Evolutionary conservation across 2,113 vertebrate genomes (phyloP).

Genomic region (Paradisaea rubra): DNA sequence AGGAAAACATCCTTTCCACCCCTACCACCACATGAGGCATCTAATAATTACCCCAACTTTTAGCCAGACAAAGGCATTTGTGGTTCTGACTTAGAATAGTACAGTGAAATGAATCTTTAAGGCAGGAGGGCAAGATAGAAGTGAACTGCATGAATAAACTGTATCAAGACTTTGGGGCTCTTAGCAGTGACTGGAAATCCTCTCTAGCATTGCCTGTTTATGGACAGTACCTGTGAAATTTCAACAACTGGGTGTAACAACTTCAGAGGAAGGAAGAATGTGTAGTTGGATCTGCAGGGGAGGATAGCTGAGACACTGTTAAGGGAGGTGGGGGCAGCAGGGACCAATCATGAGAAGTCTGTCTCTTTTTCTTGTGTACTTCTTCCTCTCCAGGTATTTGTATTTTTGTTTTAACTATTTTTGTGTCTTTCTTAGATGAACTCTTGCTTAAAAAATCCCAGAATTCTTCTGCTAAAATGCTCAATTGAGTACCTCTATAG

Average conservation of each 20-base stretch:
- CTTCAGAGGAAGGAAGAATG: background rate
- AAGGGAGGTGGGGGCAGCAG: background rate
- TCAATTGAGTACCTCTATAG: conserved; percentile 97
- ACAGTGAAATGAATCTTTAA: background rate
- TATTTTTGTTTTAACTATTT: background rate
- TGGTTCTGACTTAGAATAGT: background rate
- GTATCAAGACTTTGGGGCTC: background rate
- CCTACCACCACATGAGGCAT: background rate
- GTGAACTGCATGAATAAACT: background rate
- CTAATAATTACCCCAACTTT: background rate
- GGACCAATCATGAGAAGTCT: background rate
- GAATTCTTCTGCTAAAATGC: conserved; percentile 94
- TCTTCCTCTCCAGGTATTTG: background rate
- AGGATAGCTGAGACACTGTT: background rate
- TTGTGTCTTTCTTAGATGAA: conserved; percentile 83
- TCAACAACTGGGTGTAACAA: background rate
- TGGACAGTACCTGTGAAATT: background rate
- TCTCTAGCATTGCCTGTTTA: background rate
- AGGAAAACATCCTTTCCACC: background rate
- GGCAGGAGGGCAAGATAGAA: background rate
- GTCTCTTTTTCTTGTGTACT: background rate
- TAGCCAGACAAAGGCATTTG: background rate
- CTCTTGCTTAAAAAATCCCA: conserved; percentile 92
- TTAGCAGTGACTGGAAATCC: background rate
- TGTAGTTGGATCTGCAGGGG: background rate